Evolutionary conservation across 2,888 invertebrate genomes (phyloP).

Genomic region (Cheilosia variabilis): DNA sequence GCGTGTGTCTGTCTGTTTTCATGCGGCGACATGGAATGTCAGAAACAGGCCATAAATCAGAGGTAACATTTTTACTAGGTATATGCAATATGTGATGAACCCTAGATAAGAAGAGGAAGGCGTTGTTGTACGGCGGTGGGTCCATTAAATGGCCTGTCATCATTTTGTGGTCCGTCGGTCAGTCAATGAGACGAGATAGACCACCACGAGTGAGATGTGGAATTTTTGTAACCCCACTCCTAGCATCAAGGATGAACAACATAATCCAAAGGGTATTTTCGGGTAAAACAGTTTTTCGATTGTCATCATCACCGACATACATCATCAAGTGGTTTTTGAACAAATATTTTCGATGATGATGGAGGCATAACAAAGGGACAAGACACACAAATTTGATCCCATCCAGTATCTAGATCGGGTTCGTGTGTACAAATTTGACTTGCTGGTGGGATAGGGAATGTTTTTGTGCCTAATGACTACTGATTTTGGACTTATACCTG

Average conservation of each 20-base stretch:
- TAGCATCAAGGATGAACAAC: constrained; percentile 27
- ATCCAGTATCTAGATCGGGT: background rate
- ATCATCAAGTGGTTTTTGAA: constrained; percentile 57
- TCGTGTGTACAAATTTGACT: background rate
- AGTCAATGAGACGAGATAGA: constrained; percentile 33
- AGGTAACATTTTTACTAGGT: constrained; percentile 25
- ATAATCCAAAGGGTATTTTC: constrained; percentile 34
- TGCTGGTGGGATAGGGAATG: background rate
- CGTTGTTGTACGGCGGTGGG: constrained; percentile 40
- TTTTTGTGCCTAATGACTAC: constrained; percentile 3
- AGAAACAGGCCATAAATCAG: constrained; percentile 63
- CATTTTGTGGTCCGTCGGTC: constrained; percentile 62
- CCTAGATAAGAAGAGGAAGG: constrained; percentile 65
- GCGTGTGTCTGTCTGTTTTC: constrained; percentile 21
- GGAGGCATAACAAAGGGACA: constrained; percentile 33
- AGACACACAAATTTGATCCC: background rate
- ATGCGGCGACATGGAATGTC: constrained; percentile 40
- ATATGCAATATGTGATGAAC: constrained; percentile 53
- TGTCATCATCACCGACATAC: constrained; percentile 38
- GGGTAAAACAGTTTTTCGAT: background rate
- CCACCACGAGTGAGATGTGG: constrained; percentile 53
- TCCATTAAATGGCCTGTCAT: constrained; percentile 67
- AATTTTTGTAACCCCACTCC: constrained; percentile 7
- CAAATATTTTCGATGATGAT: constrained; percentile 27
- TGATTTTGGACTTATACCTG: background rate